Evolutionary conservation across 2,888 invertebrate genomes (phyloP), one percentile per base, ranked within the genome.

Genomic region (Chrysotoxum bicinctum): DNA sequence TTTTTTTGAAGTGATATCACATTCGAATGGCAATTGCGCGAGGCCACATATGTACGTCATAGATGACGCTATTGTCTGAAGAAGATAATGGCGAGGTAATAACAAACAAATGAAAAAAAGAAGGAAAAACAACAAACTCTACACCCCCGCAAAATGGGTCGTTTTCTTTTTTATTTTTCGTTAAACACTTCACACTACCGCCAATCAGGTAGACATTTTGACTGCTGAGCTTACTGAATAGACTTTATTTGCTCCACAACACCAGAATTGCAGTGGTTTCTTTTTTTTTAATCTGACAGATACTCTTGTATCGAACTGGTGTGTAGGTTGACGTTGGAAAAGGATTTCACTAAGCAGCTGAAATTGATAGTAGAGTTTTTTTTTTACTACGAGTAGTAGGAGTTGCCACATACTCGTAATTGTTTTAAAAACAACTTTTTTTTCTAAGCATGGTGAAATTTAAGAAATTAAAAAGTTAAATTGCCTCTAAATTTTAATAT

Each of bases 201-300:
- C 50, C 50, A 26, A 50, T 66, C 83, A 75, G 84, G 84, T 84
- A 84, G 84, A 84, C 84, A 75, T 43, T 80, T 70, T 60, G 84
- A 75, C 84, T 84, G 45, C 64, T 32, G 26, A 19, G 12, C 19
- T 64, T 45, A 56, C 56, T 37, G 35, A 16, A 52, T 60, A 66
- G 52, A 19, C 32, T 35, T 16, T 32, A 40, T 50, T 10, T 60
- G 21, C 60, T 10, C 45, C 43, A 30, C 37, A 50, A 52, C 23
- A 78, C 52, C 4, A 7, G 40, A 72, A 48, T 76, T 40, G 45
- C 23, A 54, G 26, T 37, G 32, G 3, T 8, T 66, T 21, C 37
- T 58, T 23, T 12, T 40, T 21, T 19, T 0, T n/a, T 69, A 54
- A 69, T 69, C 54, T 52, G 69, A 40, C 69, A 69, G 54, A 54